Evolutionary conservation across 1,140 invertebrate genomes (phyloP), one percentile per base, ranked within the genome.

Genomic region (Trialeurodes vaporariorum): DNA sequence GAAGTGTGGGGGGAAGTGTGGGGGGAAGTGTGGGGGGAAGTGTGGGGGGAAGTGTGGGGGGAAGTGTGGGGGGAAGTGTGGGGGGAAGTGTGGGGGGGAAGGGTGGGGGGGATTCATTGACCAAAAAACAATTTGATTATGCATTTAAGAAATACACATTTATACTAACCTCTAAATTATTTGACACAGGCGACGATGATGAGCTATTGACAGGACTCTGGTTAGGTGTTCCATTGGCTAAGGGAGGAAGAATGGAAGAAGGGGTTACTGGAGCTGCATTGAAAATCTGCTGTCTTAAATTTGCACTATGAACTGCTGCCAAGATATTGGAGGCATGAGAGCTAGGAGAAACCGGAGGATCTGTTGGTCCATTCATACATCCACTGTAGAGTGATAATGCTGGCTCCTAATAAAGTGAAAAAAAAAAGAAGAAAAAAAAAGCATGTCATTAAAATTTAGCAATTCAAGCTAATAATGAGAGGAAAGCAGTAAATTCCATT

Each of bases 281-380:
- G 85, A 88, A 87, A 75, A 88, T 87, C 71, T 88, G 87, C 63
- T 86, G 79, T 24, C 88, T 77, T 68, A 85, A 85, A 81, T 87
- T 85, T 34, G 86, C 85, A 68, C 89, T 87, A 49, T 86, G 87
- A 22, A 87, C 87, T 65, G 85, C 85, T 61, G 82, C 82, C 68
- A 87, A 86, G 70, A 84, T 83, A 27, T 83, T 82, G 22, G 83
- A 82, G 49, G 83, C 84, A 9, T 87, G 83, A 27, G 84, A 84
- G 64, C 84, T 85, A 72, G 70, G 70, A 40, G 84, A 84, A 64
- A 85, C 85, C 72, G 70, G 70, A 24, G 66, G 49, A 24, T 70
- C 70, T 5, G n/a, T n/a, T 5, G 67, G 69, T 24, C 66, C 65
- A 26, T 66, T 67, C 58, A 66, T 34, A 61, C 66, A 68, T 27